phyloP scores from a whole-genome alignment of 1,140 invertebrate species.

The Idris sp. region DNA sequence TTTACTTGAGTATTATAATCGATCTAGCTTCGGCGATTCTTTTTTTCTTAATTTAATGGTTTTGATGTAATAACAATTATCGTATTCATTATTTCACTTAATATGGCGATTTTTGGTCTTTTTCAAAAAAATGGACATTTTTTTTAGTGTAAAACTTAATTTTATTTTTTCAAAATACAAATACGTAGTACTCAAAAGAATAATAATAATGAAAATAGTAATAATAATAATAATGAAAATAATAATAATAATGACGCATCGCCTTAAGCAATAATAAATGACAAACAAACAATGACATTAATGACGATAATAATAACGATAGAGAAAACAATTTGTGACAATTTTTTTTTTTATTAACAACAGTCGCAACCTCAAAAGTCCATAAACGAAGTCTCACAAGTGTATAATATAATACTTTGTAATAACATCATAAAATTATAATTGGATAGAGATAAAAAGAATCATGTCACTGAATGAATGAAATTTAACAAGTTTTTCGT shows the following conservation, averaged over 20 bases:
- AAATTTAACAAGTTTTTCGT: slow-evolving; percentile 47
- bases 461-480: slow-evolving; percentile 47
- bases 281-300: neutral
- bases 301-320: slow-evolving; percentile 1
- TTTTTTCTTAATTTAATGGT: slow-evolving; percentile 11
- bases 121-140: too few species aligned
- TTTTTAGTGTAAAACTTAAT: too few species aligned
- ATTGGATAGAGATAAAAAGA: slow-evolving; percentile 31
- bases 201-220: neutral
- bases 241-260: too few species aligned
- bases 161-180: too few species aligned
- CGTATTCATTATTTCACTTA: too few species aligned
- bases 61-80: neutral
- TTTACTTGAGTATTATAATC: slow-evolving; percentile 46
- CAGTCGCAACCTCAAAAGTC: slow-evolving; percentile 24
- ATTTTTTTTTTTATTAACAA: slow-evolving; percentile 1
- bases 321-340: slow-evolving; percentile 8
- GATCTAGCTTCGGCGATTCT: slow-evolving; percentile 29
- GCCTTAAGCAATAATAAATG: too few species aligned
- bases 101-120: too few species aligned
- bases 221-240: too few species aligned
- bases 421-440: slow-evolving; percentile 37
- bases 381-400: slow-evolving; percentile 24
- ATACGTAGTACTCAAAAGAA: too few species aligned
- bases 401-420: slow-evolving; percentile 16